Conservation (phyloP, 1,140 invertebrate genomes). For the Calosoma granatense region DNA sequence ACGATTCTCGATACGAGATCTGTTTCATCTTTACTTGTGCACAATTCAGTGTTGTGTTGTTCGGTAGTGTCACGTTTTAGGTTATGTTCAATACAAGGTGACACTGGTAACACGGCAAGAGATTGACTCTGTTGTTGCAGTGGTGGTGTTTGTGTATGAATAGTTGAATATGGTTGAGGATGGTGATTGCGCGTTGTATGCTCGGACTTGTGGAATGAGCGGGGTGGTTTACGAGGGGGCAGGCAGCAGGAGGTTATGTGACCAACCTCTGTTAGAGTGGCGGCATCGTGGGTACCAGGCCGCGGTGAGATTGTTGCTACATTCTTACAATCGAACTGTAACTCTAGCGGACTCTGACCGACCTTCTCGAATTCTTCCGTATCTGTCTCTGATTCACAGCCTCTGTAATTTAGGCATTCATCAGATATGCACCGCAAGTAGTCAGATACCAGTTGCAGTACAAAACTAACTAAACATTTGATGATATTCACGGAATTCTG, state of each 20-base stretch:
- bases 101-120: neutral
- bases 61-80: neutral
- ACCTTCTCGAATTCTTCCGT: constrained; percentile 77
- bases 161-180: neutral
- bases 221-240: constrained; percentile 33
- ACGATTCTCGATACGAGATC: neutral
- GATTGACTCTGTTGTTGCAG: neutral
- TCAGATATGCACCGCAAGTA: too few species aligned
- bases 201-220: constrained; percentile 28
- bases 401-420: constrained; percentile 40
- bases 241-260: constrained; percentile 16
- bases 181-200: neutral
- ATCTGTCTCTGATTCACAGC: constrained; percentile 69
- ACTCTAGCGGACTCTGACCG: constrained; percentile 45
- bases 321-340: constrained; percentile 30
- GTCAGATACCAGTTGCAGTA: too few species aligned
- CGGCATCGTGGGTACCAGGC: constrained; percentile 27
- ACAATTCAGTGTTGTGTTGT: neutral
- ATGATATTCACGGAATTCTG: neutral
- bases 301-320: constrained; percentile 19
- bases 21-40: neutral
- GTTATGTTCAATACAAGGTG: neutral
- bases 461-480: too few species aligned
- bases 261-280: constrained; percentile 35
- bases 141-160: too few species aligned